Percentiles rank a stretch among this genome's conserved stretches.
Evolutionary conservation across 2,797 vertebrate genomes (phyloP).

Genomic region (Dendrocincla fuliginosa): DNA sequence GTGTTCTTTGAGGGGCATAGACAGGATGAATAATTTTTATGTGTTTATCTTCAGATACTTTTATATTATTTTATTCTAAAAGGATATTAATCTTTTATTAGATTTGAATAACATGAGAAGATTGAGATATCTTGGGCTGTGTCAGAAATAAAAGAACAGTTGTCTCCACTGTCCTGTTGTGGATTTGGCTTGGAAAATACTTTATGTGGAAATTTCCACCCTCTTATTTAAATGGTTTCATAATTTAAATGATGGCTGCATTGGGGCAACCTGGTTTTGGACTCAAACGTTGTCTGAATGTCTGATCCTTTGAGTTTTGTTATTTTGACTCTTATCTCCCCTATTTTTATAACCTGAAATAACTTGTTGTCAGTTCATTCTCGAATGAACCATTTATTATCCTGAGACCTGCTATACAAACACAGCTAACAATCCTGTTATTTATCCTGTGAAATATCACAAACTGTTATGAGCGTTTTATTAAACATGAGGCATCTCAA

Average conservation of each 20-base stretch:
- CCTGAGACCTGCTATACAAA: constrained; percentile 24
- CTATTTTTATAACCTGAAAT: constrained; percentile 26
- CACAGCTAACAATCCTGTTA: not conserved
- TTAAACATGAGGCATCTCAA: constrained; percentile 48
- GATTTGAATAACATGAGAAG: constrained; percentile 46
- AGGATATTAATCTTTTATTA: constrained; percentile 57
- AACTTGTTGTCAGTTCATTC: constrained; percentile 35
- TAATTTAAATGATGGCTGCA: not conserved
- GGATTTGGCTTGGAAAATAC: not conserved
- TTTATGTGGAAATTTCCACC: constrained; percentile 25
- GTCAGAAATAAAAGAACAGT: not conserved
- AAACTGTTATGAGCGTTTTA: constrained; percentile 38
- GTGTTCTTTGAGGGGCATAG: constrained; percentile 6
- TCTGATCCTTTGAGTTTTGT: not conserved
- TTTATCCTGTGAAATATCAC: constrained; percentile 51
- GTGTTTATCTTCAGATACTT: constrained; percentile 46
- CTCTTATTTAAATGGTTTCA: not conserved
- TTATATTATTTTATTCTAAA: constrained; percentile 35
- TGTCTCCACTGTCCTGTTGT: not conserved
- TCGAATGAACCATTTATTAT: constrained; percentile 33
- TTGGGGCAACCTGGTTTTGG: not conserved
- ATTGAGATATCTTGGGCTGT: constrained; percentile 13
- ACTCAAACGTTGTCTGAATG: not conserved
- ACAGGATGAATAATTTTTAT: not conserved
- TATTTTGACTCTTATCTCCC: constrained; percentile 7